Conservation (phyloP, 2,797 vertebrate genomes). For the Thamnophis elegans region DNA sequence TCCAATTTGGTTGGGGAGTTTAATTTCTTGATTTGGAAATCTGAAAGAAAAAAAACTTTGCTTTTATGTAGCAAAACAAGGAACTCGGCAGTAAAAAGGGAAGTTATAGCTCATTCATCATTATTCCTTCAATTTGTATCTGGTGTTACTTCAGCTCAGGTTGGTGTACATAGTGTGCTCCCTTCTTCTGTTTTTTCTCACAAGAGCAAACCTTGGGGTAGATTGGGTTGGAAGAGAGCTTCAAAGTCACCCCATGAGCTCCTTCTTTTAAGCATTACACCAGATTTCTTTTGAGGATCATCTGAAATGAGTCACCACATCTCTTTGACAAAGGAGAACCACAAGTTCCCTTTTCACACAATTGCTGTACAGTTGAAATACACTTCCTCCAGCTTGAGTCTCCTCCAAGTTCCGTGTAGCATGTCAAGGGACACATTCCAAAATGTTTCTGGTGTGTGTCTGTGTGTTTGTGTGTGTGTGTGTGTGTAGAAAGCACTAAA, state of each 20-base stretch:
- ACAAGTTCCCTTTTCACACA: neutral
- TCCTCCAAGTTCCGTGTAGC: neutral
- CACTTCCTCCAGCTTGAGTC: neutral
- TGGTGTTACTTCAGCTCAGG: neutral
- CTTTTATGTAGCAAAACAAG: neutral
- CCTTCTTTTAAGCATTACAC: too few species aligned
- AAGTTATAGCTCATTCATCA: neutral
- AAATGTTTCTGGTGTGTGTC: neutral
- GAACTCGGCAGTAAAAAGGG: neutral
- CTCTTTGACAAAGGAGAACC: neutral
- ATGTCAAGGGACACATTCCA: neutral
- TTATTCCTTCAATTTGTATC: neutral
- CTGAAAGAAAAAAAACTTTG: neutral
- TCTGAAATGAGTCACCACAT: neutral
- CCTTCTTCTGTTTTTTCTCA: neutral
- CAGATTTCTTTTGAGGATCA: neutral
- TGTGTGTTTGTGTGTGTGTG: too few species aligned
- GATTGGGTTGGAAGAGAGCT: neutral
- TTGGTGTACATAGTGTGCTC: neutral
- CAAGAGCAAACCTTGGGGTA: neutral
- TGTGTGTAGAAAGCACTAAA: neutral
- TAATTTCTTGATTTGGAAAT: neutral
- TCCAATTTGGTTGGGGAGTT: neutral
- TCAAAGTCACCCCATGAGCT: neutral
- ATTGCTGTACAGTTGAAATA: neutral